phyloP scores from a whole-genome alignment of 2,113 vertebrate species.

The Rhinichthys klamathensis region DNA sequence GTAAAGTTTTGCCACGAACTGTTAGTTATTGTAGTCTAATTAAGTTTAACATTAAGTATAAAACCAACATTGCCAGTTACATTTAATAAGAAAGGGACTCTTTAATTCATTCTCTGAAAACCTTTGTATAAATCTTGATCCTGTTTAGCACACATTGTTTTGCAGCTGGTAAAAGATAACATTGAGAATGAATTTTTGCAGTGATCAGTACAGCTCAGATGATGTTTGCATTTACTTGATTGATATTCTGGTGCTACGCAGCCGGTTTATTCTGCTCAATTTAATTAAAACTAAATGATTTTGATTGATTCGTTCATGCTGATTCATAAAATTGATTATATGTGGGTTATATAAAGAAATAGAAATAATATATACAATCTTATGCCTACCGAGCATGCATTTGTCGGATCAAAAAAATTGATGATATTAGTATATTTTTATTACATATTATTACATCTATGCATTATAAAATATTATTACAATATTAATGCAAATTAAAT shows the following conservation, averaged over 20 bases:
- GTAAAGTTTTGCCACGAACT: not conserved
- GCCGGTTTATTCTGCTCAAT: not conserved
- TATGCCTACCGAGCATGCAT: too few species aligned
- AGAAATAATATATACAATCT: too few species aligned
- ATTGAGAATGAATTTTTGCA: not conserved
- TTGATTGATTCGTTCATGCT: too few species aligned
- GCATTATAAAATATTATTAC: too few species aligned
- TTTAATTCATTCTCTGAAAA: not conserved
- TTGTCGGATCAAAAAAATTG: too few species aligned
- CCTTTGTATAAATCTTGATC: not conserved
- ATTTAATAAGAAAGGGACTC: not conserved
- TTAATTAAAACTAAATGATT: not conserved
- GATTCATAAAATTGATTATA: too few species aligned
- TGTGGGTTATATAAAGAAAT: too few species aligned
- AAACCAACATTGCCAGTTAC: not conserved
- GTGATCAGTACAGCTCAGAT: not conserved
- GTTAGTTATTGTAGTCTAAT: not conserved
- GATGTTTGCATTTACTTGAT: too few species aligned
- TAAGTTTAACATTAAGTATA: not conserved
- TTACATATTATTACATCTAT: too few species aligned
- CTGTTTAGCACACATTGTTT: not conserved
- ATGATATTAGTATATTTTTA: too few species aligned
- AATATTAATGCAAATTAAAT: too few species aligned
- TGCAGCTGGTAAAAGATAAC: constrained; percentile 20
- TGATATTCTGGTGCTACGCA: not conserved